Percentiles rank a stretch among this genome's conserved stretches.
Evolutionary conservation across 1,140 invertebrate species (phyloP).

Genomic region (Bombus confusus): DNA sequence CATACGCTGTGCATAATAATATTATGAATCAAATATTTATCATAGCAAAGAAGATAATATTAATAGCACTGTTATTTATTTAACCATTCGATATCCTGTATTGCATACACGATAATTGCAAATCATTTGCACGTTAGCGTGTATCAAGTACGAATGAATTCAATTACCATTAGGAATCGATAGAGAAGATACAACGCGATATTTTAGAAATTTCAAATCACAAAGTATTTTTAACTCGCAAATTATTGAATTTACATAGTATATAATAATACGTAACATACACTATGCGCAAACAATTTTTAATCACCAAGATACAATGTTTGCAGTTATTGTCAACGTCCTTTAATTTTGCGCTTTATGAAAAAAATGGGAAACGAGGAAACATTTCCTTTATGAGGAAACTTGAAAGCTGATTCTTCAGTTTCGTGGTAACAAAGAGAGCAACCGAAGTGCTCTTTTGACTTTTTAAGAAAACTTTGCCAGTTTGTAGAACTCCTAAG

Average conservation of each 20-base stretch:
- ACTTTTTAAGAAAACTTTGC: slow-evolving; percentile 19
- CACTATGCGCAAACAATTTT: not conserved
- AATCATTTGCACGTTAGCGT: not conserved
- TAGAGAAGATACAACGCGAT: not conserved
- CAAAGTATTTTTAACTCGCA: not conserved
- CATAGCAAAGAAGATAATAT: not conserved
- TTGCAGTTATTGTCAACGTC: not conserved
- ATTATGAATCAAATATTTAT: not conserved
- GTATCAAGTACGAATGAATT: not conserved
- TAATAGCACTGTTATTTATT: not conserved
- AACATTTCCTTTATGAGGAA: not conserved
- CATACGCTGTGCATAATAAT: not conserved
- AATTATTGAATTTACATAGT: not conserved
- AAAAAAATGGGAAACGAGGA: not conserved
- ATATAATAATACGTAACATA: not conserved
- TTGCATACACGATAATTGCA: not conserved
- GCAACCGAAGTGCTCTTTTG: not conserved
- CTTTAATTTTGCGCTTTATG: not conserved
- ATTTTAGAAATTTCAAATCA: not conserved
- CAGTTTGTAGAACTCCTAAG: not conserved
- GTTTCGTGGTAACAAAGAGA: slow-evolving; percentile 2
- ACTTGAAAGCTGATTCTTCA: not conserved
- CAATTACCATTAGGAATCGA: not conserved
- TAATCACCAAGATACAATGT: not conserved
- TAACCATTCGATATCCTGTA: not conserved